Conservation (phyloP, 1,140 invertebrate genomes). For the Spodoptera frugiperda region DNA sequence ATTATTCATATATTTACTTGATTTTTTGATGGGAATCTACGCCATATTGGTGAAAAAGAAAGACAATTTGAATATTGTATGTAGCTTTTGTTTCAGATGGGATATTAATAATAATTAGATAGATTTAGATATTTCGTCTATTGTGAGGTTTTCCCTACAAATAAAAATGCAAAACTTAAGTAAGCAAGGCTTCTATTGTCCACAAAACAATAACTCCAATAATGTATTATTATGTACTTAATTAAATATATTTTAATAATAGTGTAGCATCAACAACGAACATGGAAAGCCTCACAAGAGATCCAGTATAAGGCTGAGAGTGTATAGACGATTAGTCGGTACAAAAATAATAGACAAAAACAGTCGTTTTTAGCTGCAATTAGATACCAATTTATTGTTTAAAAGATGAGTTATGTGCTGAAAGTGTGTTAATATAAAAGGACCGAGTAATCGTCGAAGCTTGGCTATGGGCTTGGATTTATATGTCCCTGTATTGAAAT, state of each 20-base stretch:
- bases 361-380: background rate
- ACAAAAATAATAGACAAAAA: background rate
- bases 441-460: conserved; percentile 2
- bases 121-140: conserved; percentile 1
- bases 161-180: no score
- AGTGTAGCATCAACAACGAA: conserved; percentile 9
- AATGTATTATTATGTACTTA: conserved; percentile 26
- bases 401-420: background rate
- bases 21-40: conserved; percentile 6
- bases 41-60: conserved; percentile 24
- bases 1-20: conserved; percentile 14
- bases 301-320: conserved; percentile 3
- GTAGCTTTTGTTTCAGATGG: conserved; percentile 2
- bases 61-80: conserved; percentile 11
- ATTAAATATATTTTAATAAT: conserved; percentile 22
- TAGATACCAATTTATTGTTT: background rate
- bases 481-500: no score
- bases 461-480: background rate
- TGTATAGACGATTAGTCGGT: conserved; percentile 1
- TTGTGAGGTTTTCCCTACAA: conserved; percentile 19
- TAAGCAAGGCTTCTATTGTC: no score
- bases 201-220: background rate
- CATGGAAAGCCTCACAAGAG: conserved; percentile 15
- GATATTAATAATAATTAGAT: conserved; percentile 17
- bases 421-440: background rate